Evolutionary conservation across 2,797 vertebrate genomes (phyloP), one percentile per base, ranked within the genome.

Genomic region (Notoglanidium macrostoma): DNA sequence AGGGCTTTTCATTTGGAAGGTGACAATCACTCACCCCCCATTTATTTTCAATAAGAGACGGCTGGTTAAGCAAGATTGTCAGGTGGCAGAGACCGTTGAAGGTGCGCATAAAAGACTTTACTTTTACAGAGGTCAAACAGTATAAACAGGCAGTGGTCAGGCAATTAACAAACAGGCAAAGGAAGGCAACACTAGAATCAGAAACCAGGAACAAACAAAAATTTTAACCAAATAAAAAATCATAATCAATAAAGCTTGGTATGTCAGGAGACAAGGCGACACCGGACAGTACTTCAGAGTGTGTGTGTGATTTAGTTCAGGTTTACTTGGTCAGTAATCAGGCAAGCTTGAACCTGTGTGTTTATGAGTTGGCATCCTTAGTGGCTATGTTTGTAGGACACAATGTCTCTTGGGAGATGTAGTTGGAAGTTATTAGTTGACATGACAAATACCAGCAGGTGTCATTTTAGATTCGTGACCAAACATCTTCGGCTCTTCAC

Each of bases 61-160:
- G 76, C 51, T 35, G 32, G 19, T 32, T 55, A 78, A 55, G 17
- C 15, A 15, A 12, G 10, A 26, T 0, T 80, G 19, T 26, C 32
- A 80, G 77, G 32, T 12, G 7, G 78, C 57, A 44, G 55, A 61
- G 23, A 65, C 14, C 9, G 5, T 3, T 63, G 29, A 29, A 82
- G 57, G 11, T 61, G n/a, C 26, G 61, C 21, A 9, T n/a, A 63
- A 46, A 26, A n/a, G 57, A n/a, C 35, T 26, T 14, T 21, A 9
- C 10, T 78, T 78, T 59, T 57, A 80, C 29, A 81, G 26, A 35
- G 63, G 12, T 44, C 79, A 82, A 65, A 65, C 12, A 80, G 26
- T 15, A 17, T 55, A 54, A 49, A 40, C 51, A 79, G 32, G 51
- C 49, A 51, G 76, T 55, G n/a, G 51, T 29, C 26, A 55, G 51